Evolutionary conservation across 2,797 vertebrate genomes (phyloP), one percentile per base, ranked within the genome.

Genomic region (Malacoctenus gilli): DNA sequence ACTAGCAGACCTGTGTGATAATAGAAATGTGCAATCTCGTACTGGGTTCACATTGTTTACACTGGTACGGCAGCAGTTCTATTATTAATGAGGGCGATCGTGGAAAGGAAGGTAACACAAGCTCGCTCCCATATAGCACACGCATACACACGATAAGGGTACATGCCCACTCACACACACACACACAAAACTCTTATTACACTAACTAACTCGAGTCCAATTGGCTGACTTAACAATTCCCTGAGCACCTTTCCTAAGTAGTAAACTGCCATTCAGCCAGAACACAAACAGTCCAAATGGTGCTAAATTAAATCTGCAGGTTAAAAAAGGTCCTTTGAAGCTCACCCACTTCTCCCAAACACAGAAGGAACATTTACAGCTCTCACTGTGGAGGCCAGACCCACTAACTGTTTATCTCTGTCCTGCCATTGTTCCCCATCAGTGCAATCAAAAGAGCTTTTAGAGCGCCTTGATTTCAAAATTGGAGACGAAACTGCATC

Each of bases 41-140:
- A 60, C 19, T 5, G 32, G 61, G 46, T 38, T 56, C 23, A 47
- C 35, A 59, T 34, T 10, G 25, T 52, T 55, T 16, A 54, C 56
- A 62, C 71, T 36, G 36, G 62, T 60, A 61, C 56, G 46, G 58
- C 68, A 52, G 54, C 18, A 34, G 23, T 59, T 87, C 21, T 44
- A 89, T 91, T 83, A 89, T 90, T 88, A 47, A 91, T 85, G 72
- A 67, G 52, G 42, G 34, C 3, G 46, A 82, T 71, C 51, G 52
- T 55, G 34, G 47, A 69, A 63, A 49, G 50, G 46, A 52, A 50
- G 69, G 86, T 80, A 89, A 89, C 84, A 80, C 54, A 79, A 85
- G 65, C 73, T 69, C 41, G 36, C 21, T 54, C 66, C 39, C 39
- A 68, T 22, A 28, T 30, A n/a, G 4, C 3, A 7, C 19, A 21